Evolutionary conservation across 2,888 invertebrate species (phyloP), one percentile per base, ranked within the genome.

Genomic region (Lacanobia wlatinum): DNA sequence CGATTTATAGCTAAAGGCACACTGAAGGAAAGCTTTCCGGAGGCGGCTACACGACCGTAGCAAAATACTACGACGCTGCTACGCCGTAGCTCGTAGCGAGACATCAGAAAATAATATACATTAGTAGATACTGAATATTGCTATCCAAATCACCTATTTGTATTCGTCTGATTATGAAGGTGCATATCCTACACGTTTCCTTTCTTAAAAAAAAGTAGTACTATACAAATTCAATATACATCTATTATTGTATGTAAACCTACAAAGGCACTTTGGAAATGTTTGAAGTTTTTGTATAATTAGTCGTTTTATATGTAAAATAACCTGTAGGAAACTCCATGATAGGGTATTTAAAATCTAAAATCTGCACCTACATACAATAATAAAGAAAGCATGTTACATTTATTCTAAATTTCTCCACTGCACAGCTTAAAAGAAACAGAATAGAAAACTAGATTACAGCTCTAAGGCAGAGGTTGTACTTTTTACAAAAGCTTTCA

Each of bases 61-160:
- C 46, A 52, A 56, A 50, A 38, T 46, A 43, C 55, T 78, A 52
- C 77, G 38, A 1, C 1, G 5, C n/a, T 56, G 60, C 75, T 75
- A 75, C 75, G 75, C 8, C 80, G 81, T 75, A 80, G 58, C 81
- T 43, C 81, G 50, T 75, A 63, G 56, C 81, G 18, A 43, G 16
- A 16, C 43, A 14, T 52, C 12, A 18, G 12, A n/a, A n/a, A n/a
- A 40, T 68, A 23, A 38, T 23, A 46, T 77, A 68, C 8, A 68
- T 64, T 38, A 53, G n/a, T 55, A 40, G 28, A 50, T 14, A 43
- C 4, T 3, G 28, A 34, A 34, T 34, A 43, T 18, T 63, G 14
- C 18, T 28, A 28, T 28, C 1, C 21, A n/a, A 50, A 60, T 48
- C 21, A 40, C 28, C 21, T 38, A 63, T 38, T 48, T 69, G 0